A percentile compares a stretch with the other conserved stretches of the same genome.
Evolutionary conservation across 2,113 vertebrate species (phyloP).

Genomic region (Sciurus niger): DNA sequence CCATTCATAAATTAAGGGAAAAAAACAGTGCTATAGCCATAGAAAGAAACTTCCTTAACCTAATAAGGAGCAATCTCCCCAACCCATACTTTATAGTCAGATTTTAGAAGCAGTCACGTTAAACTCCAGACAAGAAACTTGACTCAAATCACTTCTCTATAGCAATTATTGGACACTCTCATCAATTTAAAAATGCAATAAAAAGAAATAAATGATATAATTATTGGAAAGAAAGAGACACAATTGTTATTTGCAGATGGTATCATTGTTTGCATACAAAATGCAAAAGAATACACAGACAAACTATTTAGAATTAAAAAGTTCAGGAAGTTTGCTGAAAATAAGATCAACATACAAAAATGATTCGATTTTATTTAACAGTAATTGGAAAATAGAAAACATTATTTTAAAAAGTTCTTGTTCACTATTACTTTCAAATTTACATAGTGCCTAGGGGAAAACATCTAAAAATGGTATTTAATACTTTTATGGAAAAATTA

Average conservation of each 20-base stretch:
- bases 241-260: conserved; percentile 45
- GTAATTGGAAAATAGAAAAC: conserved; percentile 59
- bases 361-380: conserved; percentile 46
- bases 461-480: conserved; percentile 39
- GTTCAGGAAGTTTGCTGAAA: conserved; percentile 13
- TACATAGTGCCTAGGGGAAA: background rate
- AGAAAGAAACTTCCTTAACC: background rate
- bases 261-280: conserved; percentile 44
- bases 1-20: background rate
- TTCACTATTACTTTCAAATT: conserved; percentile 35
- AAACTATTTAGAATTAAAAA: conserved; percentile 35
- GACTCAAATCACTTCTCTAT: background rate
- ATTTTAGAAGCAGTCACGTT: conserved; percentile 37
- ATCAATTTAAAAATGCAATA: conserved; percentile 28
- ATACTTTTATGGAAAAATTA: conserved; percentile 36
- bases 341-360: conserved; percentile 26
- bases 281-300: background rate
- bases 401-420: background rate
- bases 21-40: background rate
- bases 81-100: background rate
- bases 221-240: conserved; percentile 41
- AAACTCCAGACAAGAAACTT: conserved; percentile 31
- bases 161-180: background rate
- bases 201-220: conserved; percentile 44
- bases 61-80: background rate